These are phyloP conservation scores for Paramormyrops kingsleyae DNA, from an alignment of 2,113 vertebrate genomes.

Conservation along the genomic window DNA sequence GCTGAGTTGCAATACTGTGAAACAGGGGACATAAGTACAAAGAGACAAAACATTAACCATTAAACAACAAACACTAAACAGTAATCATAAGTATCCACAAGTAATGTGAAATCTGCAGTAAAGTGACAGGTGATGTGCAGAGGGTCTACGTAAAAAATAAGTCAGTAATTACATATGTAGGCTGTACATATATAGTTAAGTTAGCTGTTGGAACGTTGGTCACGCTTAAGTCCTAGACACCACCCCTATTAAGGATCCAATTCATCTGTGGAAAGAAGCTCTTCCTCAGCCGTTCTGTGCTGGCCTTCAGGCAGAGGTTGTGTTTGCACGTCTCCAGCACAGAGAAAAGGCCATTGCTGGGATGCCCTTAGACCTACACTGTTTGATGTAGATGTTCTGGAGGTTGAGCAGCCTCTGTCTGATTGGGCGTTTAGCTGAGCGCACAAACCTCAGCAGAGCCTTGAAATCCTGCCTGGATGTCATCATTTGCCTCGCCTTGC, in stretches of 20 bases:
- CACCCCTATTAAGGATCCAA: not conserved
- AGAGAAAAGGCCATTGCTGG: not conserved
- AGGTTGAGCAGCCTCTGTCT: not conserved
- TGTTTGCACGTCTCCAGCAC: not conserved
- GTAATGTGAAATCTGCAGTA: not conserved
- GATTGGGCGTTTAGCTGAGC: no score
- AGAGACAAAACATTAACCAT: not conserved
- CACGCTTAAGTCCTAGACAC: not conserved
- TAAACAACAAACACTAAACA: not conserved
- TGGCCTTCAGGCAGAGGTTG: not conserved
- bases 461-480: no score
- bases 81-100: not conserved
- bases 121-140: not conserved
- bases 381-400: no score
- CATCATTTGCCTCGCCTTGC: not conserved
- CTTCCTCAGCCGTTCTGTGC: no score
- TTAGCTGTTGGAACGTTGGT: not conserved
- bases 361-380: no score
- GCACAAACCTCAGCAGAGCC: no score
- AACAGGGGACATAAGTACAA: not conserved
- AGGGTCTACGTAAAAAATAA: not conserved
- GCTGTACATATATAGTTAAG: not conserved
- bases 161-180: not conserved
- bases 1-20: not conserved
- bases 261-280: not conserved